Percentiles rank a stretch among this genome's conserved stretches.
These are phyloP conservation scores for Hycleus phaleratus DNA, from an alignment of 1,140 invertebrate species.

Conservation along the genomic window DNA sequence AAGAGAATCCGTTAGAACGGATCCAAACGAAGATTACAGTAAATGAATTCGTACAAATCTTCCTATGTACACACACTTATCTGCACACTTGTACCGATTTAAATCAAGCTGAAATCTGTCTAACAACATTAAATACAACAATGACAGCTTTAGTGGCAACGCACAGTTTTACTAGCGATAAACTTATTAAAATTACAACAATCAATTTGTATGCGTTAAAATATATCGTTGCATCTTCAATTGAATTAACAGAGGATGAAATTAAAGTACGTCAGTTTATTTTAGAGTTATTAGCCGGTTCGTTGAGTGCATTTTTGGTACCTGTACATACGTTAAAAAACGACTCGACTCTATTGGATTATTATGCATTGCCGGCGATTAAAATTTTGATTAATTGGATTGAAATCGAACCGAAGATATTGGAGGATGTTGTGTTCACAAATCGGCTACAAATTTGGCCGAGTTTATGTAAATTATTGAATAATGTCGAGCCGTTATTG, in stretches of 20 bases:
- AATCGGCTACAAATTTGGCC: slow-evolving; percentile 68
- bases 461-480: slow-evolving; percentile 66
- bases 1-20: slow-evolving; percentile 44
- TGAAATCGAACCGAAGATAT: slow-evolving; percentile 47
- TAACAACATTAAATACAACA: slow-evolving; percentile 56
- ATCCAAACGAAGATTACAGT: slow-evolving; percentile 54
- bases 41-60: slow-evolving; percentile 61
- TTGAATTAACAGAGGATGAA: slow-evolving; percentile 49
- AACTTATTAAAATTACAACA: slow-evolving; percentile 66
- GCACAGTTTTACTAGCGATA: slow-evolving; percentile 65
- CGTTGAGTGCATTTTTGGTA: slow-evolving; percentile 62
- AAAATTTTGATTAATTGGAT: slow-evolving; percentile 65
- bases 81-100: slow-evolving; percentile 54
- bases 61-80: slow-evolving; percentile 58
- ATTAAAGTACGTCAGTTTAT: slow-evolving; percentile 49
- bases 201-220: slow-evolving; percentile 68
- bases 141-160: slow-evolving; percentile 68
- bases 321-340: slow-evolving; percentile 60
- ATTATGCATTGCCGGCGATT: slow-evolving; percentile 64
- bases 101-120: slow-evolving; percentile 49
- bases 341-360: slow-evolving; percentile 51
- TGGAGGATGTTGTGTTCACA: slow-evolving; percentile 53
- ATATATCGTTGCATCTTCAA: slow-evolving; percentile 40
- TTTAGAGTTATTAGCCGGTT: slow-evolving; percentile 57
- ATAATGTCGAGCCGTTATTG: slow-evolving; percentile 51